phyloP scores from a whole-genome alignment of 2,113 vertebrate genomes.

The Shinisaurus crocodilurus region DNA sequence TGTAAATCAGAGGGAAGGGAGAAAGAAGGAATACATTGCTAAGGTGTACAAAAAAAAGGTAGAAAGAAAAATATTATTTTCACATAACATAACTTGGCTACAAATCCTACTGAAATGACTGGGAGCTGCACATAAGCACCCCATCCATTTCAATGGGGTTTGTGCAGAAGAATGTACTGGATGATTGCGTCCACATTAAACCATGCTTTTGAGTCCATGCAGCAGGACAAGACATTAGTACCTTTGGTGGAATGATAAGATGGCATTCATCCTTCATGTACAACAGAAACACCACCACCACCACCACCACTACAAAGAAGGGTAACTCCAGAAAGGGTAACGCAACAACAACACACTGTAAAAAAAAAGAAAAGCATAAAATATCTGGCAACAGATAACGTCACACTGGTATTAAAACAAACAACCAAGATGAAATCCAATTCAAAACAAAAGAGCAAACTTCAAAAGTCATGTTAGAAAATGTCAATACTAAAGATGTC shows the following conservation, averaged over 20 bases:
- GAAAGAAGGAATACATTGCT: neutral
- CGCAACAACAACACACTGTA: neutral
- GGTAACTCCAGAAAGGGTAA: neutral
- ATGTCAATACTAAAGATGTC: neutral
- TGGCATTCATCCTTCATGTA: neutral
- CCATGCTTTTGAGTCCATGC: neutral
- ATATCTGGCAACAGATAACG: neutral
- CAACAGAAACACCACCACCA: neutral
- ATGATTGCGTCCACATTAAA: neutral
- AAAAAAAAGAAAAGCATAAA: neutral
- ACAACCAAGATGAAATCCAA: neutral
- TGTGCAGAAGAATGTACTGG: too few species aligned
- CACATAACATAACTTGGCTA: neutral
- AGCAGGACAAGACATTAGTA: neutral
- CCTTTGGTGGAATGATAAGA: neutral
- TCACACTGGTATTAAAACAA: neutral
- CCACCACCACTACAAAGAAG: too few species aligned
- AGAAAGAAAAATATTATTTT: conserved; percentile 5
- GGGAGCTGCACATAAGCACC: neutral
- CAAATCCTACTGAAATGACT: neutral
- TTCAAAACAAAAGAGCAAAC: neutral
- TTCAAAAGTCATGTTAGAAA: neutral
- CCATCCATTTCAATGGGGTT: neutral
- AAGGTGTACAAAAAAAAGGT: conserved; percentile 3
- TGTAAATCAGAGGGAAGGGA: conserved; percentile 1